Conservation (phyloP, 2,888 invertebrate species). For the Tanaodytes sp. region DNA sequence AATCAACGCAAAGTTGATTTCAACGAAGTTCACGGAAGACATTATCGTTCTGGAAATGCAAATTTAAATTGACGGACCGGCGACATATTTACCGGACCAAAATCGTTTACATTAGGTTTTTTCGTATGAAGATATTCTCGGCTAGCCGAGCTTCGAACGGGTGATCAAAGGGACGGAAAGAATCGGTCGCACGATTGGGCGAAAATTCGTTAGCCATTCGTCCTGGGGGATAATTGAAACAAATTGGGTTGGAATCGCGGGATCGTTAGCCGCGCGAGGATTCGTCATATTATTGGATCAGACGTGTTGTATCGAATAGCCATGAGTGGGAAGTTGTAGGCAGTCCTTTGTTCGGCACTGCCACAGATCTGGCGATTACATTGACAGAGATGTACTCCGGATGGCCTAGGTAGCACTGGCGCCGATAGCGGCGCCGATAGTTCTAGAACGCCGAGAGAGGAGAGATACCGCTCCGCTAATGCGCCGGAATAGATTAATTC, state of each 20-base stretch:
- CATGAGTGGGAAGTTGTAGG: slow-evolving; percentile 28
- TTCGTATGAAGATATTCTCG: too few relatives aligned
- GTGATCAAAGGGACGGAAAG: too few relatives aligned
- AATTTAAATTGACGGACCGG: slow-evolving; percentile 3
- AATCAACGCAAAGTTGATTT: slow-evolving; percentile 46
- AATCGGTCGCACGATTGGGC: too few relatives aligned
- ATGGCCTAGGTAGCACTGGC: slow-evolving; percentile 46
- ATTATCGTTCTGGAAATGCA: slow-evolving; percentile 35
- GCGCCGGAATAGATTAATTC: slow-evolving; percentile 73
- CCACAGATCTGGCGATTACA: slow-evolving; percentile 52
- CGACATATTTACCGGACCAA: slow-evolving; percentile 1
- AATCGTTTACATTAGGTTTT: too few relatives aligned
- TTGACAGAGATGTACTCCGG: slow-evolving; percentile 54
- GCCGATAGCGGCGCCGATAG: slow-evolving; percentile 47
- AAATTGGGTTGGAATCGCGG: too few relatives aligned
- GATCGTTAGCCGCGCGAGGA: slow-evolving; percentile 40
- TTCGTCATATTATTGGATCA: slow-evolving; percentile 35
- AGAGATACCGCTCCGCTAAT: slow-evolving; percentile 70
- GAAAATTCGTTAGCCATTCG: too few relatives aligned
- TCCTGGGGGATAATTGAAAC: too few relatives aligned
- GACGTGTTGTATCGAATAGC: slow-evolving; percentile 21
- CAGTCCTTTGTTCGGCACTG: slow-evolving; percentile 35
- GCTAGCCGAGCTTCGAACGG: too few relatives aligned
- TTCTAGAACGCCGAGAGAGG: slow-evolving; percentile 62
- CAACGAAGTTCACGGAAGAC: slow-evolving; percentile 24